phyloP scores from a whole-genome alignment of 2,113 vertebrate genomes.

The Passer montanus region DNA sequence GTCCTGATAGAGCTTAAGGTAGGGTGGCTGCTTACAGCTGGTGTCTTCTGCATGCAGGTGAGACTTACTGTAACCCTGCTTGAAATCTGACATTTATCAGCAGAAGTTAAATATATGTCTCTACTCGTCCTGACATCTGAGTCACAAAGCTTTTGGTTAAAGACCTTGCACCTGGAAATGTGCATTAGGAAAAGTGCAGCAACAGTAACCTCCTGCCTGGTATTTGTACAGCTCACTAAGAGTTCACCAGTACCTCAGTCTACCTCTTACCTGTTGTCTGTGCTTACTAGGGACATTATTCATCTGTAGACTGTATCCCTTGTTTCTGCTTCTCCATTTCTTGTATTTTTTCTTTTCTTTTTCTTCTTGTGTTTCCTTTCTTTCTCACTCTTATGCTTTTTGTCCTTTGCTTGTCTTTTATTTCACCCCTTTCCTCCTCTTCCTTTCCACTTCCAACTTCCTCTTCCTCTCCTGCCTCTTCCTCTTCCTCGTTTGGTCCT shows the following conservation, averaged over 20 bases:
- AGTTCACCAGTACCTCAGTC: slow-evolving; percentile 34
- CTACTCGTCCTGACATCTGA: not conserved
- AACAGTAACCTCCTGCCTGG: slow-evolving; percentile 19
- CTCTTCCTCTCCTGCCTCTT: slow-evolving; percentile 66
- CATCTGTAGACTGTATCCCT: slow-evolving; percentile 75
- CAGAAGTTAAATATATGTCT: not conserved
- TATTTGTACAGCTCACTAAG: slow-evolving; percentile 20
- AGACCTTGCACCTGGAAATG: not conserved
- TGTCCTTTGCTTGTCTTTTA: slow-evolving; percentile 80
- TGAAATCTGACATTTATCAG: not conserved
- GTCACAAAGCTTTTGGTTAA: not conserved
- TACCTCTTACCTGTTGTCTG: slow-evolving; percentile 50
- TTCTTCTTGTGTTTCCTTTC: slow-evolving; percentile 70
- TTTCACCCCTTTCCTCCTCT: slow-evolving; percentile 70
- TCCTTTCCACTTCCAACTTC: slow-evolving; percentile 74
- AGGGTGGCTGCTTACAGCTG: slow-evolving; percentile 31
- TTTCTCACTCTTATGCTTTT: slow-evolving; percentile 77
- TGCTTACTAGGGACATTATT: slow-evolving; percentile 68
- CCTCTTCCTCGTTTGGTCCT: slow-evolving; percentile 74
- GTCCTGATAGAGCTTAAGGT: slow-evolving; percentile 3
- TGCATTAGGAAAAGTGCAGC: not conserved
- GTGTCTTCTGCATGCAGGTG: not conserved
- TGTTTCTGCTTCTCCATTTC: slow-evolving; percentile 80
- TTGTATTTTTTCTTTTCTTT: slow-evolving; percentile 73
- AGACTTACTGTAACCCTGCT: slow-evolving; percentile 9